Percentiles rank a stretch among this genome's conserved stretches.
Conservation (phyloP, 2,888 invertebrate species). For the Thyatira batis region DNA sequence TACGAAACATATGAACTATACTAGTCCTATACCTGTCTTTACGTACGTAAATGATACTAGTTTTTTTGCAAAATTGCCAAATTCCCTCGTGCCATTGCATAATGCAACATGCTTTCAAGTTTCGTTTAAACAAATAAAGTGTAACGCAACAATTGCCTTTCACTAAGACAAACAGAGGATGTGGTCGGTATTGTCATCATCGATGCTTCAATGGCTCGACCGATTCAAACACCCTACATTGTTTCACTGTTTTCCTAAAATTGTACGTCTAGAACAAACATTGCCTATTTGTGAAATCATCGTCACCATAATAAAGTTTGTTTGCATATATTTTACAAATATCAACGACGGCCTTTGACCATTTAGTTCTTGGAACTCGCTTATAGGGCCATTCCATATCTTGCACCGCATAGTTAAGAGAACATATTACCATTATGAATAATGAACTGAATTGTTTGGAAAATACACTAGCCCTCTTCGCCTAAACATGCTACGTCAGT, state of each 20-base stretch:
- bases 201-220: constrained; percentile 42
- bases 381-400: neutral
- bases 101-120: constrained; percentile 59
- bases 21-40: too few relatives aligned
- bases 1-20: too few relatives aligned
- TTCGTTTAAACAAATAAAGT: constrained; percentile 64
- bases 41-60: too few relatives aligned
- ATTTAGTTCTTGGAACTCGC: neutral
- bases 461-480: too few relatives aligned
- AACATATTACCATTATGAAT: neutral
- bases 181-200: constrained; percentile 64
- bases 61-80: neutral
- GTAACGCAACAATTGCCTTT: constrained; percentile 66
- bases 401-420: neutral
- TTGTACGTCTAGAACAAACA: constrained; percentile 19
- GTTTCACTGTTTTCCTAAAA: constrained; percentile 44
- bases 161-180: constrained; percentile 75
- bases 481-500: too few relatives aligned
- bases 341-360: neutral
- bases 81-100: constrained; percentile 11
- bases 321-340: constrained; percentile 5
- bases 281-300: constrained; percentile 6
- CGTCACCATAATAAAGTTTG: constrained; percentile 3
- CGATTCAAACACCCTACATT: constrained; percentile 39
- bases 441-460: too few relatives aligned